These are phyloP conservation scores for Araneus ventricosus DNA, from an alignment of 1,140 invertebrate genomes.

Conservation along the genomic window DNA sequence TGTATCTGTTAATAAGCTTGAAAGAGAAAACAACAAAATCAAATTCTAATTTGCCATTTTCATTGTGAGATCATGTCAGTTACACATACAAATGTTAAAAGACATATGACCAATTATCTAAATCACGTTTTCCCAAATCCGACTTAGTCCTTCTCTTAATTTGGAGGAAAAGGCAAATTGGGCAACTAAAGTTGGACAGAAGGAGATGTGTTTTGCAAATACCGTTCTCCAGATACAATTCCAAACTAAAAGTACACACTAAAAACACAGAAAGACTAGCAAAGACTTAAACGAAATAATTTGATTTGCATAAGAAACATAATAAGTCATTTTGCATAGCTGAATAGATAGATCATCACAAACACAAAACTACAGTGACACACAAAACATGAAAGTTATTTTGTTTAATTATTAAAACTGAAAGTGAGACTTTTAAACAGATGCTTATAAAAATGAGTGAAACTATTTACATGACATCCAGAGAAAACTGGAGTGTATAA, in stretches of 20 bases:
- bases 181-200: too few relatives aligned
- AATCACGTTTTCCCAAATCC: too few relatives aligned
- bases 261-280: background rate
- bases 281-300: background rate
- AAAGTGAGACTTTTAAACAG: background rate
- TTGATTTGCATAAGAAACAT: background rate
- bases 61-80: too few relatives aligned
- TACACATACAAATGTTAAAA: too few relatives aligned
- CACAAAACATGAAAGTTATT: background rate
- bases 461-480: constrained; percentile 16
- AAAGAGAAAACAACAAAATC: too few relatives aligned
- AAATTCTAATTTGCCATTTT: too few relatives aligned
- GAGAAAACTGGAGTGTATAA: background rate
- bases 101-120: too few relatives aligned
- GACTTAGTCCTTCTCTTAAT: too few relatives aligned
- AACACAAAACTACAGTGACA: background rate
- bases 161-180: too few relatives aligned
- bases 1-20: too few relatives aligned
- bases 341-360: background rate
- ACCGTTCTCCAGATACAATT: background rate
- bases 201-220: background rate
- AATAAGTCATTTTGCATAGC: background rate
- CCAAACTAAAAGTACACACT: background rate
- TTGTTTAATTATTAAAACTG: background rate
- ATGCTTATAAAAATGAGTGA: constrained; percentile 32